Evolutionary conservation across 2,888 invertebrate genomes (phyloP).

Genomic region (Caenorhabditis drosophilae): DNA sequence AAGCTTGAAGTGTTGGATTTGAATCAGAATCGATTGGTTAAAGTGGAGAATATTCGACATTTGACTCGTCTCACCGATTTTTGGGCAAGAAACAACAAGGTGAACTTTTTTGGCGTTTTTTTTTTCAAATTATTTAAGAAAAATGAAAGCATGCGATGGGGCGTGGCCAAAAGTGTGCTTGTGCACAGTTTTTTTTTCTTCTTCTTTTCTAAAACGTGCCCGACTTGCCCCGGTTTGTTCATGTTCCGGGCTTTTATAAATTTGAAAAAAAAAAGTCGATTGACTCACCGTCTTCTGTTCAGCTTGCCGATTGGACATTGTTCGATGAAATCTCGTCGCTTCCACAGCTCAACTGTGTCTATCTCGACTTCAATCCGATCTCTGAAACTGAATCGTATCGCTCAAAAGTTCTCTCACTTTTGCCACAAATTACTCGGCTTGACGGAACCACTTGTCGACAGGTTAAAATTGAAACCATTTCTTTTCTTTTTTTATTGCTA

Average conservation of each 20-base stretch:
- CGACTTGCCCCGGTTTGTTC: no score
- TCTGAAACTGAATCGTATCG: slow-evolving; percentile 22
- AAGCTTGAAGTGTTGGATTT: slow-evolving; percentile 59
- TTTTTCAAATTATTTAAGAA: not conserved
- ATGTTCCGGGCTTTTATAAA: no score
- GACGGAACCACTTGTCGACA: slow-evolving; percentile 33
- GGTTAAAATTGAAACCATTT: slow-evolving; percentile 6
- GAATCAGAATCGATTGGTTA: slow-evolving; percentile 57
- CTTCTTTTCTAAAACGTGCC: no score
- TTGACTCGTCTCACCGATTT: slow-evolving; percentile 58
- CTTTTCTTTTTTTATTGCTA: not conserved
- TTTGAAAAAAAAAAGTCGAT: no score
- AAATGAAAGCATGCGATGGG: no score
- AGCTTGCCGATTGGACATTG: slow-evolving; percentile 47
- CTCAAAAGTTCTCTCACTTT: slow-evolving; percentile 32
- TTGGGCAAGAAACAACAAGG: slow-evolving; percentile 60
- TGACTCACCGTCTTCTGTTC: no score
- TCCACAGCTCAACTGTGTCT: slow-evolving; percentile 51
- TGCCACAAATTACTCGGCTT: slow-evolving; percentile 47
- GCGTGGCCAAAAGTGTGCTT: no score
- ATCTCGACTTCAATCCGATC: slow-evolving; percentile 56
- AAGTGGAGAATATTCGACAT: slow-evolving; percentile 48
- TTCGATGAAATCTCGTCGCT: slow-evolving; percentile 48
- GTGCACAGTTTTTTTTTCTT: no score
- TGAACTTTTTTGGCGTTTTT: slow-evolving; percentile 4